Conservation (phyloP, 2,888 invertebrate genomes). For the Spodoptera picta region DNA sequence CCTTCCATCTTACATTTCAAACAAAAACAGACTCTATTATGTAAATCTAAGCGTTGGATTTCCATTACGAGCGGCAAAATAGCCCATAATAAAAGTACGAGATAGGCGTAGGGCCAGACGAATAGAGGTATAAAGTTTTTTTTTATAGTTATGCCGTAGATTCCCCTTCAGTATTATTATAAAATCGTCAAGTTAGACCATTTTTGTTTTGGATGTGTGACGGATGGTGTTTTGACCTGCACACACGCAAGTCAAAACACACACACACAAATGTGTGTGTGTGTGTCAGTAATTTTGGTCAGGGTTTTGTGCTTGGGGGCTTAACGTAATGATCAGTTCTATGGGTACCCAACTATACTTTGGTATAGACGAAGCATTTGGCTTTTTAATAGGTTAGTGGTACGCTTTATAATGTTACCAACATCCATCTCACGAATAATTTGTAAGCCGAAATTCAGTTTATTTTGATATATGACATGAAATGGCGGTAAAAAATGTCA, state of each 20-base stretch:
- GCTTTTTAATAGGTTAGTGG: conserved; percentile 37
- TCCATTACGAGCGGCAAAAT: conserved; percentile 32
- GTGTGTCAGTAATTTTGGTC: conserved; percentile 58
- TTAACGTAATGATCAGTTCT: conserved; percentile 54
- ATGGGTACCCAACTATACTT: conserved; percentile 18
- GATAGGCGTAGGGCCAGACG: conserved; percentile 79
- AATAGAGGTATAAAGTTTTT: conserved; percentile 75
- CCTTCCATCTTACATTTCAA: conserved; percentile 51
- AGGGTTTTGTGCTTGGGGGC: conserved; percentile 61
- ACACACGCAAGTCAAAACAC: conserved; percentile 49
- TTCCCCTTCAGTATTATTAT: conserved; percentile 83
- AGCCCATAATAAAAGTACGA: conserved; percentile 77
- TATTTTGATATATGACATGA: no score
- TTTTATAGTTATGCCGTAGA: conserved; percentile 69
- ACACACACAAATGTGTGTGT: conserved; percentile 46
- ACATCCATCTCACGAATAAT: no score
- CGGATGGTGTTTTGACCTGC: conserved; percentile 79
- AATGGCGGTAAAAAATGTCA: conserved; percentile 8
- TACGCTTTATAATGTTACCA: conserved; percentile 1
- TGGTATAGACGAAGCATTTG: conserved; percentile 15
- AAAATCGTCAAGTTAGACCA: conserved; percentile 83
- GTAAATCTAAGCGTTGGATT: conserved; percentile 40
- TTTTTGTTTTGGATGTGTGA: conserved; percentile 79
- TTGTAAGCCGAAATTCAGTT: no score
- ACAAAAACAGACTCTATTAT: conserved; percentile 54